Base-by-base conservation (phyloP, 2,797 vertebrate genomes). In the Neoniphon sammara region DNA sequence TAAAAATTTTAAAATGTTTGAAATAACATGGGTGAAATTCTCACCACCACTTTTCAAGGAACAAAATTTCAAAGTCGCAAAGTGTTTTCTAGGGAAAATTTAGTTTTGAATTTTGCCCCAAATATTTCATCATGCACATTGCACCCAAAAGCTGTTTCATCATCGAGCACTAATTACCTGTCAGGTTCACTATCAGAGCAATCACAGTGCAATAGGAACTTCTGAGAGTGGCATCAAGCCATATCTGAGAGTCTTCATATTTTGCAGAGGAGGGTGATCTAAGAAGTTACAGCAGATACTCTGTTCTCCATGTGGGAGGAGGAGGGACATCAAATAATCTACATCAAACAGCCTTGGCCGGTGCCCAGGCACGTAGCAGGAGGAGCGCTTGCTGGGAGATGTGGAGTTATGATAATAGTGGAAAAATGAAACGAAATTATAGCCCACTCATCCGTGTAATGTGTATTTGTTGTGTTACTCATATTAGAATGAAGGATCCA, bases 271-370 rank as follows among this genome's bases (percentile, higher is more conserved):
- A 73, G 69, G 70, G 34, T 66, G 80, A 87, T 86, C 72, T 87
- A 86, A 87, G 71, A 84, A 74, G 49, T 53, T 68, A 46, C 31
- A 34, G 31, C 7, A 34, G 64, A 81, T 65, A 63, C 67, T 75
- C 71, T 64, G 53, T 34, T 82, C 44, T 73, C 31, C 4, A 59
- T 2, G 83, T 86, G 75, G 85, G 87, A 82, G 82, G 79, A 87
- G 75, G 66, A 84, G 64, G 58, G 70, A 85, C 82, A 82, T 91
- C 76, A 90, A 85, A 89, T 83, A 80, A 81, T 76, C 72, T 7
- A 78, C 66, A 88, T 89, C 87, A 88, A 86, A 89, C 77, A 65
- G 55, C 70, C 15, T n/a, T 71, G 78, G 84, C 78, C 75, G 31
- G 39, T 18, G 60, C 54, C 67, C 72, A 80, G 82, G 71, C 81